Base-by-base conservation (phyloP, 2,797 vertebrate genomes). In the Lagocephalus sceleratus region DNA sequence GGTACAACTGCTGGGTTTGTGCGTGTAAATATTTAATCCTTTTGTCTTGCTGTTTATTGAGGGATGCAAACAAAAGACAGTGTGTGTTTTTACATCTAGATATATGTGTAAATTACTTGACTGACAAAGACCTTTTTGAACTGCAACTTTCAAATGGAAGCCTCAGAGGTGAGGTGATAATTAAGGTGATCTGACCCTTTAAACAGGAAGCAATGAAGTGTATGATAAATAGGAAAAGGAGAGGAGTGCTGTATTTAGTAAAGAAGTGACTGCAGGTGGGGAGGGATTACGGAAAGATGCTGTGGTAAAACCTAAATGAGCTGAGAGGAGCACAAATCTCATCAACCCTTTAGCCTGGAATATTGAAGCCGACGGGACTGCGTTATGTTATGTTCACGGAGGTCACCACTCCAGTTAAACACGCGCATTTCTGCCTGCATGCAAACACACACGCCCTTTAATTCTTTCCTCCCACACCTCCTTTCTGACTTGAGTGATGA, bases 361-460 rank as follows among this genome's bases (percentile, higher is more conserved):
- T 66, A 65, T 54, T 79, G 53, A 68, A 71, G 50, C 69, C 76
- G 71, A 61, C 56, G 39, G 51, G 45, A 42, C 29, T n/a, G 59
- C 41, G 16, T 55, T 56, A 44, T 53, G 48, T 46, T 10, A 19
- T 7, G 51, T 25, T 71, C 54, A 65, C 51, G 76, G 71, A 82
- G 76, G 83, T 81, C 81, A 74, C 38, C 61, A 35, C 32, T 54
- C 62, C 59, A 74, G 68, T 80, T 75, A 82, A 47, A 68, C 60
- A 73, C 60, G 67, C 47, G 49, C 46, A 40, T 46, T 29, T 40
- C 47, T 17, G 15, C 15, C 20, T 1, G 8, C 22, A 60, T 54
- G 23, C 50, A 60, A 15, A 53, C 59, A 63, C 48, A 38, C 20
- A 50, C 44, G 40, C 29, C 17, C 35, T 67, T 41, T 58, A 65